A percentile compares a stretch with the other conserved stretches of the same genome.
Conservation (phyloP, 2,888 invertebrate genomes). For the Meteorus colon region DNA sequence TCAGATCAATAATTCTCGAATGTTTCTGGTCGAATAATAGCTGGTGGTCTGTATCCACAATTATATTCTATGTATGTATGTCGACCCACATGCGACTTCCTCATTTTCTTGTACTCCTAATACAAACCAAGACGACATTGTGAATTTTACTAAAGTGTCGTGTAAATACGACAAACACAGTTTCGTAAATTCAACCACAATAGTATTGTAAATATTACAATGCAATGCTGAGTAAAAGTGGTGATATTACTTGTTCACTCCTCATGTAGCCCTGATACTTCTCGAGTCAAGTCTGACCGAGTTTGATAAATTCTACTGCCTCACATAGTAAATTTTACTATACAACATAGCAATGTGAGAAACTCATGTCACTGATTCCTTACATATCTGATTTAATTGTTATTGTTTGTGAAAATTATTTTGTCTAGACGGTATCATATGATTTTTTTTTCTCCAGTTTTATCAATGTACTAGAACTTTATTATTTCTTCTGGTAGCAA, state of each 20-base stretch:
- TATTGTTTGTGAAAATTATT: too few relatives aligned
- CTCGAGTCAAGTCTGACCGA: constrained; percentile 32
- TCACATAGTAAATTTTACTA: constrained; percentile 16
- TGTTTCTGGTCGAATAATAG: neutral
- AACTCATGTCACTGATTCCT: neutral
- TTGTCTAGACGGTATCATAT: too few relatives aligned
- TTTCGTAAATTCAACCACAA: constrained; percentile 14
- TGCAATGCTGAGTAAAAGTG: neutral
- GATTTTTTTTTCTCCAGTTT: too few relatives aligned
- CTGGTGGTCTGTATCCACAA: neutral
- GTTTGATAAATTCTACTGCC: constrained; percentile 37
- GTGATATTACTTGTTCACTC: neutral
- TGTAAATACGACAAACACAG: constrained; percentile 10
- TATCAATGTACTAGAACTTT: too few relatives aligned
- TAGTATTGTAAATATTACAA: constrained; percentile 21
- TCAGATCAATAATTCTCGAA: neutral
- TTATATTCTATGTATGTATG: neutral
- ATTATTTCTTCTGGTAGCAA: too few relatives aligned
- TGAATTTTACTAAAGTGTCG: constrained; percentile 33
- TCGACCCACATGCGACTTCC: neutral
- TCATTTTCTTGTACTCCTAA: constrained; percentile 17
- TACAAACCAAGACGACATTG: constrained; percentile 33
- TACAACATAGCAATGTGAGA: neutral
- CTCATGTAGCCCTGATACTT: constrained; percentile 28
- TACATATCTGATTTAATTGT: neutral